These are phyloP conservation scores for Dorcus hopei DNA, from an alignment of 2,888 invertebrate species.

Conservation along the genomic window DNA sequence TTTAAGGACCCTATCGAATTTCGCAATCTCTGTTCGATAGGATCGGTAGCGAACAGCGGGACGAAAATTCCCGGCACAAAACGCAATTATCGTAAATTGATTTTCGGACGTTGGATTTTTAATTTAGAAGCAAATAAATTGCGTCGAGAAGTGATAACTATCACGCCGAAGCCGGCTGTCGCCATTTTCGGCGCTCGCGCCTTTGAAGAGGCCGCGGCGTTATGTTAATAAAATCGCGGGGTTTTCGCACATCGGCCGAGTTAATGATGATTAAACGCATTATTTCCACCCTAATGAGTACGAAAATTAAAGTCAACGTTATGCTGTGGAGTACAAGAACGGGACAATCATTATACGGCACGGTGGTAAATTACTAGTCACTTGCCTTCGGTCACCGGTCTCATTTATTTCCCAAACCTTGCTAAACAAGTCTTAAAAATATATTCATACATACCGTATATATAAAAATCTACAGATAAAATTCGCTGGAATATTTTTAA, in stretches of 20 bases:
- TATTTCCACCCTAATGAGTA: slow-evolving; percentile 11
- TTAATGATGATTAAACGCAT: slow-evolving; percentile 14
- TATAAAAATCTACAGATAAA: no score
- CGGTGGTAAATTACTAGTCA: no score
- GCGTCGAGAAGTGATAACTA: slow-evolving; percentile 31
- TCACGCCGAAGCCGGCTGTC: slow-evolving; percentile 18
- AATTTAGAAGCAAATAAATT: slow-evolving; percentile 41
- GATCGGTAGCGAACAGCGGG: slow-evolving; percentile 4
- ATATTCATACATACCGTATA: no score
- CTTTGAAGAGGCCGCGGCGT: slow-evolving; percentile 12
- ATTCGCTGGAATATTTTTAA: no score
- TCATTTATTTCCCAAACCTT: no score
- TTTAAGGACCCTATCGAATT: slow-evolving; percentile 4
- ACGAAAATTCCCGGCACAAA: slow-evolving; percentile 17
- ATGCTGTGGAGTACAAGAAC: neutral
- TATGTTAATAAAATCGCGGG: slow-evolving; percentile 9
- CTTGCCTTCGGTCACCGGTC: no score
- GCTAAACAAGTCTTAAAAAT: no score
- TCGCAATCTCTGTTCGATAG: slow-evolving; percentile 11
- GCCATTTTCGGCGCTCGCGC: slow-evolving; percentile 1
- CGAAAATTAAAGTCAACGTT: slow-evolving; percentile 8
- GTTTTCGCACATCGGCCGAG: slow-evolving; percentile 8
- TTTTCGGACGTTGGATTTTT: slow-evolving; percentile 42
- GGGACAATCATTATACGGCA: neutral
- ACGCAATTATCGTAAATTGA: slow-evolving; percentile 45